Conservation (phyloP, 2,113 vertebrate species). For the Isurus oxyrinchus region DNA sequence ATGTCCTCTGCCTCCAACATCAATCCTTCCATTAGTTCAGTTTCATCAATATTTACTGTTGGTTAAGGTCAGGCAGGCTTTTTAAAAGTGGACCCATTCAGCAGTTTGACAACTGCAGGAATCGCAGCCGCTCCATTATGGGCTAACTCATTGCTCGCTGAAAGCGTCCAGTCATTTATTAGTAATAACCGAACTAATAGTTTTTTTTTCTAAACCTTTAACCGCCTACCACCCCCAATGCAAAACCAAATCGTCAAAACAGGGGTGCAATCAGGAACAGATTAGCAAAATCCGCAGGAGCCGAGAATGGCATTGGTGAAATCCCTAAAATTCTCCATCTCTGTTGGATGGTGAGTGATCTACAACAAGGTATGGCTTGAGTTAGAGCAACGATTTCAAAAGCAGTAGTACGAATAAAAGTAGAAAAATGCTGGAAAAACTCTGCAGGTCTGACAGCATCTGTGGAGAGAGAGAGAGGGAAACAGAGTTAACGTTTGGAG, state of each 20-base stretch:
- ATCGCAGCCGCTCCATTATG: not conserved
- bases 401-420: not conserved
- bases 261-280: not conserved
- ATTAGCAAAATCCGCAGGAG: not conserved
- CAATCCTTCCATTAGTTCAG: not conserved
- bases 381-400: not conserved
- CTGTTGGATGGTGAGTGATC: not conserved
- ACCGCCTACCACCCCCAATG: not conserved
- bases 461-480: no score
- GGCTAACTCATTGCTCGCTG: not conserved
- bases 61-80: not conserved
- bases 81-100: not conserved
- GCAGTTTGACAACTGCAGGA: not conserved
- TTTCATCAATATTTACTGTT: not conserved
- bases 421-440: no score
- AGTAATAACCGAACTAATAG: not conserved
- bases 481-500: no score
- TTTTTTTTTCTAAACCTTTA: not conserved
- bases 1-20: not conserved
- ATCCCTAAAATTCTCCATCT: not conserved
- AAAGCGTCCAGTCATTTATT: not conserved
- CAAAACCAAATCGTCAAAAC: not conserved
- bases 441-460: no score
- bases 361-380: not conserved
- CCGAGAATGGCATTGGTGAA: not conserved